Evolutionary conservation across 2,113 vertebrate genomes (phyloP).

Genomic region (Nothoprocta pentlandii): DNA sequence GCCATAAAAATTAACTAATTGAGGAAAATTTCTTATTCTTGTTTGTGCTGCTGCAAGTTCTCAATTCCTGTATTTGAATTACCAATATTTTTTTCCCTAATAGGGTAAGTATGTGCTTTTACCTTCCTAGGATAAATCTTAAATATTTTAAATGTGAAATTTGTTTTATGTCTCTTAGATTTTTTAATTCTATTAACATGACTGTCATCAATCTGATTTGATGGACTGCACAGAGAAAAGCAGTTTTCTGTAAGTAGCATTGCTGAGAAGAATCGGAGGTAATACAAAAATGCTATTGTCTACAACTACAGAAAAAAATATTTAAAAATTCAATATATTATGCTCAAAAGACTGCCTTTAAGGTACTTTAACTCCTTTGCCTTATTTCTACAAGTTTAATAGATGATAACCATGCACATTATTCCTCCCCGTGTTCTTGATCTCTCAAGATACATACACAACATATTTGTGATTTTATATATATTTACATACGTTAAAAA

Average conservation of each 20-base stretch:
- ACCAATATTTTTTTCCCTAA: not conserved
- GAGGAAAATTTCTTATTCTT: not conserved
- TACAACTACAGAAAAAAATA: not conserved
- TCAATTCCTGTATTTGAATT: not conserved
- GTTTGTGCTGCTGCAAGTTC: not conserved
- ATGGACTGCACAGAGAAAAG: not conserved
- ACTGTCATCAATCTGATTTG: not conserved
- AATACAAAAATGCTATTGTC: not conserved
- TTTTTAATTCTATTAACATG: not conserved
- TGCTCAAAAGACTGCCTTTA: not conserved
- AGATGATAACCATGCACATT: accelerated
- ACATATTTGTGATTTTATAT: not conserved
- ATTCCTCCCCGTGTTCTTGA: not conserved
- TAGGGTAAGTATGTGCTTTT: not conserved
- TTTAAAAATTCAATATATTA: not conserved
- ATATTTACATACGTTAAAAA: not conserved
- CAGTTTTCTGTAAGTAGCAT: not conserved
- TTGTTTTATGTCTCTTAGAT: not conserved
- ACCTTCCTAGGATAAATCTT: not conserved
- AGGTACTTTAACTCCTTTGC: not conserved
- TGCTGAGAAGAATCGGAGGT: not conserved
- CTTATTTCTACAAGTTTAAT: not conserved
- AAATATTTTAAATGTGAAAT: not conserved
- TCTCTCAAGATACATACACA: not conserved
- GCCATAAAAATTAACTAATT: not conserved